Base-by-base conservation (phyloP, 2,888 invertebrate species). In the Xanthorhoe designata region DNA sequence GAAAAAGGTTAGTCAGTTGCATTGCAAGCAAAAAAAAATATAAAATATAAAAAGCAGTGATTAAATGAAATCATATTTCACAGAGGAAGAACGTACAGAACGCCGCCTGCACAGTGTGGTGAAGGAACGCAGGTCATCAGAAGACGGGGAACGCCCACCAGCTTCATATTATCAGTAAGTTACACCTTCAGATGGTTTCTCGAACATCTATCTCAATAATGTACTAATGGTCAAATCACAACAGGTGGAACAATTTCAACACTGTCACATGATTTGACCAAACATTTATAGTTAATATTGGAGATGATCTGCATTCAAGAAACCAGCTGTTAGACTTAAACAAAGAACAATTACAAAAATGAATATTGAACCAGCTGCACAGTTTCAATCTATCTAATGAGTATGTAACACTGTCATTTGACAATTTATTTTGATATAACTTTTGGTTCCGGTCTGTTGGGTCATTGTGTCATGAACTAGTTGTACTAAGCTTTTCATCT, bases 101-200 rank as follows among this genome's bases (percentile, higher is more conserved):
- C 85, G 84, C 1, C 88, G 90, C 1, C 75, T 92, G 47, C 91
- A 91, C 66, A 93, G 92, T 79, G 92, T 91, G 5, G 91, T 92
- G 1, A 91, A 91, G 75, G 92, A 91, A 64, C 86, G 88, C 42
- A 81, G 82, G 15, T 84, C 87, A 19, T 87, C 89, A 7, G 89
- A 83, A 68, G 90, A 87, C 65, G 84, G 76, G 45, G 84, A 79
- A 63, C 89, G 83, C 62, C 92, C 92, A 35, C 78, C 83, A 51
- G 84, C 87, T 38, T 91, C 92, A 53, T 92, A 92, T 75, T 92
- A 92, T 71, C 92, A 91, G 93, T 92, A 83, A 88, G 92, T 24
- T 18, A 55, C n/a, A 53, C 8, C n/a, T n/a, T n/a, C n/a, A n/a
- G n/a, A n/a, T n/a, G n/a, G n/a, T n/a, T n/a, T n/a, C n/a, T n/a